Percentiles rank a stretch among this genome's conserved stretches.
Conservation (phyloP, 2,113 vertebrate genomes). For the Chlorocebus sabaeus region DNA sequence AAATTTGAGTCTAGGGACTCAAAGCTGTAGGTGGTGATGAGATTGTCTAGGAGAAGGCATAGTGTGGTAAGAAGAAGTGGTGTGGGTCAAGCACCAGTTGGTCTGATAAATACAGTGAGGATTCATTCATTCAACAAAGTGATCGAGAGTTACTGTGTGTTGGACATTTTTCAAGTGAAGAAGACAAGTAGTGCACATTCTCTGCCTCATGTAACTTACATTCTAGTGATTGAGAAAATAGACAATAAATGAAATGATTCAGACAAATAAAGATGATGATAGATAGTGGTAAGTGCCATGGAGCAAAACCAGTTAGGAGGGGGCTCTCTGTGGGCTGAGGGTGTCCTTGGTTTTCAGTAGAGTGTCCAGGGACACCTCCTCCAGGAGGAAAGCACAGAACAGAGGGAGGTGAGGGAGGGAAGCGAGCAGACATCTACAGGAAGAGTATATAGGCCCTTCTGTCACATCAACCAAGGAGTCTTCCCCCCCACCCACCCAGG, state of each 20-base stretch:
- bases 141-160: neutral
- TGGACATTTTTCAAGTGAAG: neutral
- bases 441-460: neutral
- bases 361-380: neutral
- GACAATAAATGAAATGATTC: neutral
- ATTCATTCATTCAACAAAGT: neutral
- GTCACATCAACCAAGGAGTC: neutral
- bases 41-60: neutral
- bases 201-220: neutral
- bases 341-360: neutral
- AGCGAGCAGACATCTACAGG: neutral
- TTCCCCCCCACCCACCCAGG: rapidly evolving
- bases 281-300: neutral
- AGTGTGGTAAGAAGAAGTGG: neutral
- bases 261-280: too few species aligned
- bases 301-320: neutral
- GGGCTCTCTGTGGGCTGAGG: neutral
- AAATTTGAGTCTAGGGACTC: neutral
- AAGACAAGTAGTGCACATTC: neutral
- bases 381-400: too few species aligned
- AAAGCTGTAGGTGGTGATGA: neutral
- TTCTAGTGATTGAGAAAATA: neutral
- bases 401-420: neutral
- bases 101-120: neutral
- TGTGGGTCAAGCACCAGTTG: too few species aligned